A percentile compares a stretch with the other conserved stretches of the same genome.
Evolutionary conservation across 1,140 invertebrate genomes (phyloP).

Genomic region (Diuraphis noxia): DNA sequence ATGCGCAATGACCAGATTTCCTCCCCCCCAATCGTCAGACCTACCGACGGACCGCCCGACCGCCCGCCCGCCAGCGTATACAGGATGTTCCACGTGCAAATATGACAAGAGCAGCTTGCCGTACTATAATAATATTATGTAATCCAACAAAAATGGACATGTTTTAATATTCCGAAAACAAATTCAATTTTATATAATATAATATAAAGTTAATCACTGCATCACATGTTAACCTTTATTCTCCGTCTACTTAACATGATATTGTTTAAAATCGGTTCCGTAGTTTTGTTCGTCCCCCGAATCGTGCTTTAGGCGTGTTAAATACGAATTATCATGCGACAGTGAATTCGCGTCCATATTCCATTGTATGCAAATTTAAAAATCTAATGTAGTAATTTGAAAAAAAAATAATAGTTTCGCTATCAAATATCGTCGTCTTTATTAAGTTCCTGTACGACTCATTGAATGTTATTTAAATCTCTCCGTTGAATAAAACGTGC

Average conservation of each 20-base stretch:
- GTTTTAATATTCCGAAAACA: not conserved
- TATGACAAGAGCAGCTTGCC: not conserved
- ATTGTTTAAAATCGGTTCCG: not conserved
- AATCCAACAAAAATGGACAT: not conserved
- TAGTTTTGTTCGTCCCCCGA: not conserved
- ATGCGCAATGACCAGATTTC: conserved; percentile 47
- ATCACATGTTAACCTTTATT: no score
- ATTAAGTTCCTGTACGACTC: not conserved
- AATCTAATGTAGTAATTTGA: not conserved
- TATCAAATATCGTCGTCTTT: not conserved
- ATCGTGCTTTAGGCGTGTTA: not conserved
- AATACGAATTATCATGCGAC: not conserved
- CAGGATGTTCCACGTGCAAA: not conserved
- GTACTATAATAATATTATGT: not conserved
- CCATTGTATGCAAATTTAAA: conserved; percentile 34
- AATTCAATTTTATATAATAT: not conserved
- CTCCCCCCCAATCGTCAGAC: not conserved
- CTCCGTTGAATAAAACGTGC: not conserved
- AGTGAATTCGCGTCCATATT: not conserved
- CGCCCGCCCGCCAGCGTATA: conserved; percentile 14
- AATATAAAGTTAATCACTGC: no score
- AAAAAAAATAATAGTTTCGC: not conserved
- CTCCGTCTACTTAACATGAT: no score
- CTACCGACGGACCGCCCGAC: not conserved
- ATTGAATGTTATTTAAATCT: not conserved